Conservation (phyloP, 2,113 vertebrate genomes). For the Amblyornis subalaris region DNA sequence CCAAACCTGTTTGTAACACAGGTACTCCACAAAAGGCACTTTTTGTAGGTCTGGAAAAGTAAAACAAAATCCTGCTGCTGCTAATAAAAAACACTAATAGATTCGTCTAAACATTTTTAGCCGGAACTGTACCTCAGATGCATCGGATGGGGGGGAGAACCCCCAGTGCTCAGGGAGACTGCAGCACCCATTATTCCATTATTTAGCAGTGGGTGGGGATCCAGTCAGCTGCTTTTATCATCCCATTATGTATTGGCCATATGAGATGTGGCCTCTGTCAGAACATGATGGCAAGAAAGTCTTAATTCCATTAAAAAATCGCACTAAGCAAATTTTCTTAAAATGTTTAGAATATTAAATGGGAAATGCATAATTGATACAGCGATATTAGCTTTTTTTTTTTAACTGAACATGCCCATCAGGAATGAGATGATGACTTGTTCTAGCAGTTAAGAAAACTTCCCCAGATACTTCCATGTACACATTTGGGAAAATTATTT, state of each 20-base stretch:
- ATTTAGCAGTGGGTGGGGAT: not conserved
- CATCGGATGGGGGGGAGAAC: too few relatives aligned
- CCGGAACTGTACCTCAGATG: not conserved
- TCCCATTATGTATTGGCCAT: not conserved
- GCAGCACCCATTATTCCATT: not conserved
- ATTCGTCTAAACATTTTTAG: not conserved
- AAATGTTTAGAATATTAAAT: conserved; percentile 68
- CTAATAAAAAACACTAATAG: not conserved
- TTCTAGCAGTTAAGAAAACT: conserved; percentile 32
- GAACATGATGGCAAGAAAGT: conserved; percentile 3
- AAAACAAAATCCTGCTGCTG: not conserved
- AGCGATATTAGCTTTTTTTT: conserved; percentile 25
- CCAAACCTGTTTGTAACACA: not conserved
- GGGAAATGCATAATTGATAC: conserved; percentile 54
- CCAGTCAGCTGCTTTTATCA: not conserved
- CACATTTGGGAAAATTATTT: conserved; percentile 51
- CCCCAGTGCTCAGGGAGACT: not conserved
- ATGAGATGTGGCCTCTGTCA: conserved; percentile 38
- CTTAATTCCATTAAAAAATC: conserved; percentile 55
- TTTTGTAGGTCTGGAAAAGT: not conserved
- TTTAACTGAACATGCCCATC: conserved; percentile 15
- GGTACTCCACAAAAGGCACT: not conserved
- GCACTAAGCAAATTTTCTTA: conserved; percentile 47
- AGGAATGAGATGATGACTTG: conserved; percentile 64
- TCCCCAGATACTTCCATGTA: conserved; percentile 25